Evolutionary conservation across 2,797 vertebrate genomes (phyloP).

Genomic region (Poecilia gillii): DNA sequence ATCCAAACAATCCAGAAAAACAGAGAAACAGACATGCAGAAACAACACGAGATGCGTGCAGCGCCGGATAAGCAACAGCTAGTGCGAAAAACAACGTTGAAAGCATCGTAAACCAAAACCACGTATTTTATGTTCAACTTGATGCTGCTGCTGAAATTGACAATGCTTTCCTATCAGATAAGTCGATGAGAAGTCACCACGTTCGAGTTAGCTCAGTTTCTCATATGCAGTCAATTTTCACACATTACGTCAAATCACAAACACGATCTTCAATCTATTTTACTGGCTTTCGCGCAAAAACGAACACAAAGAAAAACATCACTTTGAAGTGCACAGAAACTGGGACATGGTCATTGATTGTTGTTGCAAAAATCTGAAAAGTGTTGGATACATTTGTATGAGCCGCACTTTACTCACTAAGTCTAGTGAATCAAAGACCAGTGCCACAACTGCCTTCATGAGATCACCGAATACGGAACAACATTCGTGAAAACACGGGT

Average conservation of each 20-base stretch:
- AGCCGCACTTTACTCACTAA: not conserved
- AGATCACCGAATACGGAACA: not conserved
- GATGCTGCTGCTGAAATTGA: constrained; percentile 2
- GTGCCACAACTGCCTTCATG: not conserved
- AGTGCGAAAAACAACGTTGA: constrained; percentile 35
- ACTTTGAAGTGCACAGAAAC: not conserved
- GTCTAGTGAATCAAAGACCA: not conserved
- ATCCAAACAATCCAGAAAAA: constrained; percentile 50
- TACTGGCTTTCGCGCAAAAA: not conserved
- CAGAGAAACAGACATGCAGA: constrained; percentile 34
- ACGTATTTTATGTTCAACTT: constrained; percentile 19
- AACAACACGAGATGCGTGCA: constrained; percentile 33
- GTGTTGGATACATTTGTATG: not conserved
- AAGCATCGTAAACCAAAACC: constrained; percentile 3
- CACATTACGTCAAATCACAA: not conserved
- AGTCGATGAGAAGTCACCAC: not conserved
- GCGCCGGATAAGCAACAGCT: constrained; percentile 44
- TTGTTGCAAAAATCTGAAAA: not conserved
- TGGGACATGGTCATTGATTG: not conserved
- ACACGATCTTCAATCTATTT: not conserved
- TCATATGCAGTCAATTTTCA: not conserved
- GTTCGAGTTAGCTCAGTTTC: not conserved
- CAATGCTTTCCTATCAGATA: not conserved
- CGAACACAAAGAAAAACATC: not conserved
- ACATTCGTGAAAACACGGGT: not conserved